Evolutionary conservation across 2,888 invertebrate species (phyloP), one percentile per base, ranked within the genome.

Genomic region (Leucoptera coffeella): DNA sequence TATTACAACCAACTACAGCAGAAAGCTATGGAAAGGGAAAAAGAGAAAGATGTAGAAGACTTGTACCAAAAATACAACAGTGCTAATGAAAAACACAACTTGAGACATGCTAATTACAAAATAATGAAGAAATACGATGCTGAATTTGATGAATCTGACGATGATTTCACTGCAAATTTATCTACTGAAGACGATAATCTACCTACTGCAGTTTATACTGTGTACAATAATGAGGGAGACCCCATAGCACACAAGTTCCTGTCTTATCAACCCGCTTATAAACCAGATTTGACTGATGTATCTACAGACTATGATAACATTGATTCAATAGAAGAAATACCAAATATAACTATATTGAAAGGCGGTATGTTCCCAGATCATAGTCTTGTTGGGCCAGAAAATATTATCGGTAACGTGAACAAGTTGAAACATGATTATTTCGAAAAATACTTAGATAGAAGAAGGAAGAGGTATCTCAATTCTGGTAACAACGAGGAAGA

Each of bases 31-130:
- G n/a, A n/a, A n/a, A n/a, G n/a, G n/a, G n/a, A n/a, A n/a, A n/a
- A n/a, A n/a, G n/a, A n/a, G n/a, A n/a, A n/a, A n/a, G n/a, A n/a
- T n/a, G n/a, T 57, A 2, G 53, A 65, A 25, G 46, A 57, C 26
- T 36, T 69, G 0, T 69, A 65, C 26, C 51, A 69, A n/a, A 71
- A 73, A 45, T 72, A 65, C 23, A 69, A 69, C 29, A 57, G 57
- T 10, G 46, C 25, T n/a, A 47, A 43, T 2, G 50, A 54, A 12
- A 67, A 65, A 40, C 59, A 62, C n/a, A 67, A 65, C 1, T 28
- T 69, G 5, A 43, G 69, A 35, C 69, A 69, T 23, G 69, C 69
- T 0, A 69, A 67, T 34, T 69, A 52, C 25, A 69, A 67, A 36
- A 47, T 67, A 4, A 56, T 69, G 61, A 69, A 67, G 34, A 67